Evolutionary conservation across 2,888 invertebrate genomes (phyloP).

Genomic region (Tanytarsus gracilentus): DNA sequence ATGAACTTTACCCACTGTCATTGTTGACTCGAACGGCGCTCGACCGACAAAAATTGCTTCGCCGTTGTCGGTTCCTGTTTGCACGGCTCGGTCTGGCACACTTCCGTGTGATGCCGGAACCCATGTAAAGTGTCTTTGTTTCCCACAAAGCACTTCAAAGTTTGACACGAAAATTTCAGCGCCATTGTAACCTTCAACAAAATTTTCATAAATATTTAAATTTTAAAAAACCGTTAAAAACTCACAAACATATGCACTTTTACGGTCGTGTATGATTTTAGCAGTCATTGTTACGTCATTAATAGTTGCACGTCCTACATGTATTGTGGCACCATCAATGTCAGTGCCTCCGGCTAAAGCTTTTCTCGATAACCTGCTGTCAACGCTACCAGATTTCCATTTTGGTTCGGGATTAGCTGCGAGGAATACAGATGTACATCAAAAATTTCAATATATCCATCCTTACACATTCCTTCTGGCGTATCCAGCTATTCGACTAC

Average conservation of each 20-base stretch:
- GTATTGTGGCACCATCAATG: background rate
- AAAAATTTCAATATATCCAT: too few species aligned
- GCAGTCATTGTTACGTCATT: background rate
- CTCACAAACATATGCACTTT: background rate
- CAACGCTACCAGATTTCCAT: background rate
- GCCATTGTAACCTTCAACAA: constrained; percentile 8
- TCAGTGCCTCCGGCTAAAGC: constrained; percentile 3
- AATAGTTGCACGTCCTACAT: background rate
- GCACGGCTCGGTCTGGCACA: background rate
- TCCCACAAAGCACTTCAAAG: constrained; percentile 7
- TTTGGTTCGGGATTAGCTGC: too few species aligned
- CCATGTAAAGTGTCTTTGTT: constrained; percentile 1
- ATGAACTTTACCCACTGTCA: constrained; percentile 36
- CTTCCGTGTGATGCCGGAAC: constrained; percentile 8
- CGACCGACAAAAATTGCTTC: constrained; percentile 21
- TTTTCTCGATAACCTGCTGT: background rate
- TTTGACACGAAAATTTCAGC: background rate
- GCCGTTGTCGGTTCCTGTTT: background rate
- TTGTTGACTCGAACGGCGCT: background rate
- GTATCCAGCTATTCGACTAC: too few species aligned
- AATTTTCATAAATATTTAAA: too few species aligned
- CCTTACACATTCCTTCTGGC: too few species aligned
- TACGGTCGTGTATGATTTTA: constrained; percentile 7
- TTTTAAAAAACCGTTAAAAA: too few species aligned
- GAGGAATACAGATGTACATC: too few species aligned